Conservation (phyloP, 2,113 vertebrate genomes). For the Dasypus novemcinctus region DNA sequence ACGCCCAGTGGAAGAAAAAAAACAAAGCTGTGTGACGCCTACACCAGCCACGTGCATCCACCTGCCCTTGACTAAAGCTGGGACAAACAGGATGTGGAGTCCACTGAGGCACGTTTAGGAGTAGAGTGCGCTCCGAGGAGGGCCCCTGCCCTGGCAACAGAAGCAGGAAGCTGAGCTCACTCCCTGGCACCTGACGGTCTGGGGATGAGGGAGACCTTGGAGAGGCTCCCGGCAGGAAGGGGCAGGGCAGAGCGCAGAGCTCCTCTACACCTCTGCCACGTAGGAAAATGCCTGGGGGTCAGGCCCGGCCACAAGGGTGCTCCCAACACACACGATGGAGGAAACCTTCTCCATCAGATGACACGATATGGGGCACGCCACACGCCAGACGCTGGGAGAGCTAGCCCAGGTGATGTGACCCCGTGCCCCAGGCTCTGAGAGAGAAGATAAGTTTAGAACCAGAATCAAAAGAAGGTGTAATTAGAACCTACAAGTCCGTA, state of each 20-base stretch:
- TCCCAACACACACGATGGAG: not conserved
- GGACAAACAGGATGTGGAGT: not conserved
- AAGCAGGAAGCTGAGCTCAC: not conserved
- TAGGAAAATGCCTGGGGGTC: not conserved
- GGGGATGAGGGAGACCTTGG: not conserved
- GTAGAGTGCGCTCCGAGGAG: not conserved
- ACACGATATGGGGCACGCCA: not conserved
- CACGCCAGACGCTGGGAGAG: not conserved
- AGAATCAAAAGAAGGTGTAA: constrained; percentile 53
- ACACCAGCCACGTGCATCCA: not conserved
- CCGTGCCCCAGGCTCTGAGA: not conserved
- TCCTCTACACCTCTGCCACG: too few relatives aligned
- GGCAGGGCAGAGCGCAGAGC: not conserved
- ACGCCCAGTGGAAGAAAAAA: not conserved
- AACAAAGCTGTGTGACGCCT: not conserved
- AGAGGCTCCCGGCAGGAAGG: not conserved
- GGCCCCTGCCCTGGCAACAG: not conserved
- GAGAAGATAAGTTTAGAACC: constrained; percentile 38
- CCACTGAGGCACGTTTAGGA: not conserved
- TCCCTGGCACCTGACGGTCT: constrained; percentile 47
- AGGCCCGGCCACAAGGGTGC: not conserved
- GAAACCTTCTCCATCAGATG: not conserved
- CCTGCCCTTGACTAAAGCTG: not conserved
- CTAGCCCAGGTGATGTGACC: not conserved
- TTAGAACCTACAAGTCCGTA: constrained; percentile 45